phyloP scores from a whole-genome alignment of 2,888 invertebrate species.

The Protonemura montana region DNA sequence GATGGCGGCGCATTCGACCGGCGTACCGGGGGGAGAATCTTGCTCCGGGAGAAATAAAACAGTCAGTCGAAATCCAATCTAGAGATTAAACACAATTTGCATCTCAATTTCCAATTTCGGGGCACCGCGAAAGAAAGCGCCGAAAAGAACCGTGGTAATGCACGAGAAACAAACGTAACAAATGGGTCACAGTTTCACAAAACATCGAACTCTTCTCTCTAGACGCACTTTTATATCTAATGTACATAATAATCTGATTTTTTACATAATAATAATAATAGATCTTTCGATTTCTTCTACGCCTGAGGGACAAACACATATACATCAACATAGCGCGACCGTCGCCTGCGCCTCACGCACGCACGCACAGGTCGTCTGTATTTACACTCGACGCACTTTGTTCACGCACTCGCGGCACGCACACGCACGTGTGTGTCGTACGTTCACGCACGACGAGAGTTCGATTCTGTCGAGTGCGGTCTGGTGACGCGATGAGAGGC shows the following conservation, averaged over 20 bases:
- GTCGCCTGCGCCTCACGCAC: background rate
- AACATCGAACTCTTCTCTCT: background rate
- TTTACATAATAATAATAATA: background rate
- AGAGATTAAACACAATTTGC: background rate
- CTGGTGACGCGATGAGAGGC: background rate
- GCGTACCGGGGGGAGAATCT: no score
- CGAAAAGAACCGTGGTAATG: background rate
- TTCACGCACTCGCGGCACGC: background rate
- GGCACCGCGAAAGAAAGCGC: background rate
- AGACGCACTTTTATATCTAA: background rate
- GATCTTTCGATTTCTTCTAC: background rate
- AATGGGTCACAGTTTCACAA: background rate
- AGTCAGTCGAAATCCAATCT: background rate
- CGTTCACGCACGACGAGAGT: background rate
- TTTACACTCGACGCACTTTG: conserved; percentile 17
- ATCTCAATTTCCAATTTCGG: background rate
- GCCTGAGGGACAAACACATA: background rate
- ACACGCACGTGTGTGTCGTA: background rate
- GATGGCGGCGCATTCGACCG: no score
- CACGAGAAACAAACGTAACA: background rate
- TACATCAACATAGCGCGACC: background rate
- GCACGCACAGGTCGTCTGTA: background rate
- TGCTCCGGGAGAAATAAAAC: background rate
- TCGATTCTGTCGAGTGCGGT: background rate
- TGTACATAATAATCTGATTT: background rate